phyloP scores from a whole-genome alignment of 2,113 vertebrate species.

The Crotalus viridis region DNA sequence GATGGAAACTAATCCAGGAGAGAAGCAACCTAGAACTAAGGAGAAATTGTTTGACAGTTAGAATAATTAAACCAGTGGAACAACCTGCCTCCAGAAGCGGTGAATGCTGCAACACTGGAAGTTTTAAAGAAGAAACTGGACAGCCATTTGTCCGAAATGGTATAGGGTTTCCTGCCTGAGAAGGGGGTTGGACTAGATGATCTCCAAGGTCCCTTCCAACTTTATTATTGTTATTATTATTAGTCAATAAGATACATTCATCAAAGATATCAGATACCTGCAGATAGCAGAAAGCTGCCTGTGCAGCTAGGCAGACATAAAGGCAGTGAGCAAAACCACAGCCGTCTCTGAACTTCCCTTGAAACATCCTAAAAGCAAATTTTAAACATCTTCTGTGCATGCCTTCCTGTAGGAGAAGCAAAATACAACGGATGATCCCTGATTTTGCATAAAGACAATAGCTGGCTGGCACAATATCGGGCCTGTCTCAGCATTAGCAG shows the following conservation, averaged over 20 bases:
- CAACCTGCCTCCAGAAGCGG: too few relatives aligned
- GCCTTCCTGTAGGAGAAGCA: not conserved
- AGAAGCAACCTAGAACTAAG: too few relatives aligned
- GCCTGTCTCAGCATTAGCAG: not conserved
- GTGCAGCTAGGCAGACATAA: not conserved
- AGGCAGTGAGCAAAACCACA: not conserved
- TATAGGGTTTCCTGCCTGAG: too few relatives aligned
- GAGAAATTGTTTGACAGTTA: too few relatives aligned
- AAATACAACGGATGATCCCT: not conserved
- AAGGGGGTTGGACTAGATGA: too few relatives aligned
- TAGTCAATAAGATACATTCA: not conserved
- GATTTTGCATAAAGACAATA: not conserved
- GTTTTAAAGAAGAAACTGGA: too few relatives aligned
- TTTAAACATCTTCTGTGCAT: not conserved
- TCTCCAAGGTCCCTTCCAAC: too few relatives aligned
- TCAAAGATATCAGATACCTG: not conserved
- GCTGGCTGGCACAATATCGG: not conserved
- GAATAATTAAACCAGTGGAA: too few relatives aligned
- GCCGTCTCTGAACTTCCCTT: not conserved
- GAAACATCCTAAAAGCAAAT: not conserved
- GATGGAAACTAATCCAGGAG: too few relatives aligned
- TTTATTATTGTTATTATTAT: too few relatives aligned
- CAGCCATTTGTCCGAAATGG: too few relatives aligned
- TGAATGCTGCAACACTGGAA: too few relatives aligned
- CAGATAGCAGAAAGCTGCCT: not conserved